A percentile compares a stretch with the other conserved stretches of the same genome.
These are phyloP conservation scores for Nymphalis io DNA, from an alignment of 1,140 invertebrate genomes.

Conservation along the genomic window DNA sequence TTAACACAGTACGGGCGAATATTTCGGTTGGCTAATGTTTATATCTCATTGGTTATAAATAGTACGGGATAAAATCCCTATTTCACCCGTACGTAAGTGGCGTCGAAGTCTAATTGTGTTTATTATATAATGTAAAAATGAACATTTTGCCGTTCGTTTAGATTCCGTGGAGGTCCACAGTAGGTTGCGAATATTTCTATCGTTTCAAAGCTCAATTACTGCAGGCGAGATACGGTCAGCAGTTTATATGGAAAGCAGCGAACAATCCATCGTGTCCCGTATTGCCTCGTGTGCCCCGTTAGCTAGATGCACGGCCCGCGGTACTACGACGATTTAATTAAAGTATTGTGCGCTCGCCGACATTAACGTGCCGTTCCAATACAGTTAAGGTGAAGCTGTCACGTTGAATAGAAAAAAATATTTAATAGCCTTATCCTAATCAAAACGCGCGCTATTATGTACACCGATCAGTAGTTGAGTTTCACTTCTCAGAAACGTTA, in stretches of 20 bases:
- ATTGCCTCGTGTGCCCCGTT: slow-evolving; percentile 53
- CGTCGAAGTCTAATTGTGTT: no score
- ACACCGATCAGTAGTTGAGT: no score
- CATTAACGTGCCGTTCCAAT: slow-evolving; percentile 56
- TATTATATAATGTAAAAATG: no score
- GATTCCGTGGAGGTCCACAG: not conserved
- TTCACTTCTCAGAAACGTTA: no score
- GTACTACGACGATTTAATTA: slow-evolving; percentile 73
- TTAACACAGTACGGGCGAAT: no score
- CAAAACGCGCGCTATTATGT: not conserved
- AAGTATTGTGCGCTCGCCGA: slow-evolving; percentile 65
- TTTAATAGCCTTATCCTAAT: not conserved
- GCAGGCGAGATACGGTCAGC: slow-evolving; percentile 33
- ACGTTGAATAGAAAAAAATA: not conserved
- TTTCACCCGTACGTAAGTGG: no score
- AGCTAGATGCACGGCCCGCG: slow-evolving; percentile 65
- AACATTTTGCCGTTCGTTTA: not conserved
- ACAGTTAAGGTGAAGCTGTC: slow-evolving; percentile 44
- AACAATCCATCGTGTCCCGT: slow-evolving; percentile 48
- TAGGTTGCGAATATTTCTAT: slow-evolving; percentile 28
- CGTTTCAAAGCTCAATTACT: slow-evolving; percentile 42
- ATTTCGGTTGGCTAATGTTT: no score
- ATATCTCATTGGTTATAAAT: no score
- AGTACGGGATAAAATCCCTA: no score
- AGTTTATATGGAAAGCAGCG: slow-evolving; percentile 47